These are phyloP conservation scores for Agrochola litura DNA, from an alignment of 2,888 invertebrate genomes.

Conservation along the genomic window DNA sequence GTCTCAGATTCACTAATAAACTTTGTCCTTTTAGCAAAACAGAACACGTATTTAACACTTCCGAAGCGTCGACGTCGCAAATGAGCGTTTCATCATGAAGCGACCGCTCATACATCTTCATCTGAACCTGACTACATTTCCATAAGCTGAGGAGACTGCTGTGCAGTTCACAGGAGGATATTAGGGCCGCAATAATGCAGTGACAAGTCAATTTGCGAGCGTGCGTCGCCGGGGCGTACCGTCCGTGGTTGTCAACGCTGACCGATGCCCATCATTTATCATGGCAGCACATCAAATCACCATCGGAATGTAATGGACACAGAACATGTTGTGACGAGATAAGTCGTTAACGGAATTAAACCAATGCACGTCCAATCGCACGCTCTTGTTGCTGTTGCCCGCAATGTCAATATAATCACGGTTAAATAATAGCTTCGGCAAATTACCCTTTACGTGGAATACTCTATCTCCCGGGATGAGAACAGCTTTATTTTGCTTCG, in stretches of 20 bases:
- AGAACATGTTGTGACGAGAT: slow-evolving; percentile 57
- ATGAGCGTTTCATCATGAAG: slow-evolving; percentile 35
- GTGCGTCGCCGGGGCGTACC: slow-evolving; percentile 58
- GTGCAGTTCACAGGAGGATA: slow-evolving; percentile 57
- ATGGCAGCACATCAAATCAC: slow-evolving; percentile 73
- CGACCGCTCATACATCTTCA: slow-evolving; percentile 41
- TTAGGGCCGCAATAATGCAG: slow-evolving; percentile 72
- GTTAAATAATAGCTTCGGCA: slow-evolving; percentile 51
- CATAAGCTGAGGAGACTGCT: slow-evolving; percentile 34
- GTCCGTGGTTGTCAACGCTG: slow-evolving; percentile 65
- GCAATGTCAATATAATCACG: slow-evolving; percentile 64
- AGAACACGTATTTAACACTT: slow-evolving; percentile 44
- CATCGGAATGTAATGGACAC: slow-evolving; percentile 72
- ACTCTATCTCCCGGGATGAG: slow-evolving; percentile 14
- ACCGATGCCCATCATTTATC: slow-evolving; percentile 70
- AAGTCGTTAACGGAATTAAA: slow-evolving; percentile 65
- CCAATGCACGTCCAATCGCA: slow-evolving; percentile 60
- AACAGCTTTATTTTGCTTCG: slow-evolving; percentile 26
- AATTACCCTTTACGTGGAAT: slow-evolving; percentile 52
- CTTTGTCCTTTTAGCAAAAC: slow-evolving; percentile 16
- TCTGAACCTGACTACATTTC: slow-evolving; percentile 42
- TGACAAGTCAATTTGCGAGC: slow-evolving; percentile 78
- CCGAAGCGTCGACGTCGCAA: slow-evolving; percentile 16
- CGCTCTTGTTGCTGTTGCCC: slow-evolving; percentile 49
- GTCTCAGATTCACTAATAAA: neutral